These are phyloP conservation scores for Ceuthmochares aereus DNA, from an alignment of 2,113 vertebrate species.

Conservation along the genomic window DNA sequence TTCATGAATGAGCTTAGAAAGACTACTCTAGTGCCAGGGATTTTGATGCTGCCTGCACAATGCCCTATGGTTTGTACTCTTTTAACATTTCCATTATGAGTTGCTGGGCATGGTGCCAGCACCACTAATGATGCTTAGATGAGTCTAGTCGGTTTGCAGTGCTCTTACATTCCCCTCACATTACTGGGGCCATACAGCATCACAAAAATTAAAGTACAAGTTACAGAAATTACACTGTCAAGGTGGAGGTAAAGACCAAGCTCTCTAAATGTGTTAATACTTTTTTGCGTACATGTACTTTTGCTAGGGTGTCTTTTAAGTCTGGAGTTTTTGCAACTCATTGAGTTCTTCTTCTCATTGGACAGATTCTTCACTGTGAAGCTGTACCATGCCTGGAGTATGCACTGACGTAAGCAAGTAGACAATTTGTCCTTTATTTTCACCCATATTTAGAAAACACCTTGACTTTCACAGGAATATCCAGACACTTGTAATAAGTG, in stretches of 20 bases:
- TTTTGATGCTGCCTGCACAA: constrained; percentile 11
- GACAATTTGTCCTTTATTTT: background rate
- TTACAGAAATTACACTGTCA: background rate
- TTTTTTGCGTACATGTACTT: fast-evolving
- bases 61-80: background rate
- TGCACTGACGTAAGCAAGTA: background rate
- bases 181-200: background rate
- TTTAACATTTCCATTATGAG: background rate
- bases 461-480: background rate
- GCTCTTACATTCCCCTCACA: background rate
- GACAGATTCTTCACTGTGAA: background rate
- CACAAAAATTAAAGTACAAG: background rate
- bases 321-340: background rate
- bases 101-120: background rate
- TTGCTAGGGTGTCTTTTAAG: background rate
- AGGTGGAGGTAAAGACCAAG: background rate
- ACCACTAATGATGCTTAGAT: background rate
- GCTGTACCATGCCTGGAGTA: background rate
- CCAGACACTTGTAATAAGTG: background rate
- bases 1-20: background rate
- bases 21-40: constrained; percentile 1
- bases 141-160: background rate
- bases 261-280: fast-evolving
- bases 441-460: background rate
- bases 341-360: background rate